Base-by-base conservation (phyloP, 2,888 invertebrate species). In the Phaonia tiefii region DNA sequence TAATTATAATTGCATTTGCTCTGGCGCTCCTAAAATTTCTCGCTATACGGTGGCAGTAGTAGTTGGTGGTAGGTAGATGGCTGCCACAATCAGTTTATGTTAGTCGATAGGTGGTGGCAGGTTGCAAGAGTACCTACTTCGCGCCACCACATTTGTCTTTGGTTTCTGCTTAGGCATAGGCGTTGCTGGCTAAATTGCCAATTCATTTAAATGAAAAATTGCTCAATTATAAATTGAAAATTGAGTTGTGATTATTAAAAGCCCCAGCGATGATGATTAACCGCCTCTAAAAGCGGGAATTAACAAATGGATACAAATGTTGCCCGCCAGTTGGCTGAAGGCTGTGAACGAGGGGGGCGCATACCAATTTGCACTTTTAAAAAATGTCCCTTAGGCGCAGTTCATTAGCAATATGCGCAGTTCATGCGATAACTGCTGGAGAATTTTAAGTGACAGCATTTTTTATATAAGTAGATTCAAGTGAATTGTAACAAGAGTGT, bases 181-280 rank as follows among this genome's bases (percentile, higher is more conserved):
- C 83, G 85, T 87, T 86, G 83, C 81, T 79, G 84, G 83, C 86
- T 86, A 86, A 88, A 87, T 88, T 88, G 89, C 86, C 88, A 87
- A 89, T 88, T 87, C 87, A 88, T 89, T 89, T 89, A 88, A 88
- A 88, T 88, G 89, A 89, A 87, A 88, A 89, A 89, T 89, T 89
- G 88, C 89, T 89, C 89, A 89, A 89, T 89, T 89, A 89, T 85
- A 84, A 86, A 82, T 79, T 82, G 78, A 83, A 85, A 81, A 81
- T 81, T 81, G 81, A 81, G 81, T 75, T 81, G 81, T 81, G 81
- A 81, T 78, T 81, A 78, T 81, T 81, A 78, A 82, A 80, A 76
- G 80, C 80, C 72, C 75, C 83, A 71, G 72, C 73, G 73, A 65
- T 69, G 81, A 81, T 81, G 77, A 78, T 81, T 81, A 78, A 73